phyloP scores from a whole-genome alignment of 2,888 invertebrate genomes.

The Sycophila texana region DNA sequence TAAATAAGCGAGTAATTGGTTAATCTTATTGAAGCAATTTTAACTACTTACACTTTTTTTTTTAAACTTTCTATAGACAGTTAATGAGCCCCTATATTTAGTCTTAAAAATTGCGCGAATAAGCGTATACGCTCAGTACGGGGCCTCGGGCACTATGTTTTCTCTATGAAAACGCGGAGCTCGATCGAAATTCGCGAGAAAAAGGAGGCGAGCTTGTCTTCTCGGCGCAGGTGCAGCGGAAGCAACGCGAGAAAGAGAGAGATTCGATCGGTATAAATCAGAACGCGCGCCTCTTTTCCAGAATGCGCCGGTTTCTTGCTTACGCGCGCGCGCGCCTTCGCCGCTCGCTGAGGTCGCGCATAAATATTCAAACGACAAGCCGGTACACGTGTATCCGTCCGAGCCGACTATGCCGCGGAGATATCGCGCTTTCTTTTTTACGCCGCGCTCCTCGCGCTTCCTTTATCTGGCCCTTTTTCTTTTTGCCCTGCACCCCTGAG shows the following conservation, averaged over 20 bases:
- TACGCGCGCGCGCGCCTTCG: conserved; percentile 35
- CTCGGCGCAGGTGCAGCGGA: conserved; percentile 8
- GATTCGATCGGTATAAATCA: conserved; percentile 70
- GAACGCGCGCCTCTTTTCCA: conserved; percentile 63
- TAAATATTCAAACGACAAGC: conserved; percentile 70
- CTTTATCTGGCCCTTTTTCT: not conserved
- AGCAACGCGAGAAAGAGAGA: conserved; percentile 45
- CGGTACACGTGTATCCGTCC: conserved; percentile 67
- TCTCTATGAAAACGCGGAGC: conserved; percentile 5
- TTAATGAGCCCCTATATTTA: not conserved
- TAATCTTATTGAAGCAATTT: conserved; percentile 1
- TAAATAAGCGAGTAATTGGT: not conserved
- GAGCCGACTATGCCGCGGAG: conserved; percentile 9
- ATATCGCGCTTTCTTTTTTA: too few species aligned
- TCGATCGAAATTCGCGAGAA: conserved; percentile 5
- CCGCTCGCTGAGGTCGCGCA: conserved; percentile 64
- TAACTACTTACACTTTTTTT: conserved; percentile 1
- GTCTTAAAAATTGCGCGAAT: not conserved
- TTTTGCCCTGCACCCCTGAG: too few species aligned
- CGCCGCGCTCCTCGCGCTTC: too few species aligned
- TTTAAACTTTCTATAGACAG: conserved; percentile 6
- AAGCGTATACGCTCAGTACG: not conserved
- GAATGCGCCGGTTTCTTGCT: conserved; percentile 66
- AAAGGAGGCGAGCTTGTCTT: not conserved
- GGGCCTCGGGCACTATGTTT: conserved; percentile 3